Percentiles rank a stretch among this genome's conserved stretches.
These are phyloP conservation scores for Yponomeuta cagnagella DNA, from an alignment of 2,888 invertebrate species.

Conservation along the genomic window DNA sequence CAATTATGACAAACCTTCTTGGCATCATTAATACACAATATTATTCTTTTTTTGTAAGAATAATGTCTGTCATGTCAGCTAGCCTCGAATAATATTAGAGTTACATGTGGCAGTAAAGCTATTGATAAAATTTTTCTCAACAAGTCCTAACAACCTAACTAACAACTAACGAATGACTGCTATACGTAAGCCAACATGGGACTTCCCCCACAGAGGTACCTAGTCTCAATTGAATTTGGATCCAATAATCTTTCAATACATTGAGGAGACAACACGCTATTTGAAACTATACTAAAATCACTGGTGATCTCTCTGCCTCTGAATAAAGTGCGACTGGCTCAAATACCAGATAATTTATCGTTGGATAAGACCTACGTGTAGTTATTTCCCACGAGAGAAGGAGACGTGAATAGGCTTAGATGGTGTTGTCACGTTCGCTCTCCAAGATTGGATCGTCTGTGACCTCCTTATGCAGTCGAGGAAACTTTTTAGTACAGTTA, in stretches of 20 bases:
- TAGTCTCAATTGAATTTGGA: conserved; percentile 1
- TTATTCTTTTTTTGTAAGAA: too few relatives aligned
- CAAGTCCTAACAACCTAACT: too few relatives aligned
- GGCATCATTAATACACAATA: too few relatives aligned
- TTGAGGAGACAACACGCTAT: background rate
- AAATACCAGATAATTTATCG: background rate
- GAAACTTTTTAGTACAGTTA: too few relatives aligned
- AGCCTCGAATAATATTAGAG: too few relatives aligned
- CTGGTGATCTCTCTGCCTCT: background rate
- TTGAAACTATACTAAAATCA: background rate
- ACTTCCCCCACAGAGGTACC: background rate
- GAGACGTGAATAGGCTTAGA: background rate
- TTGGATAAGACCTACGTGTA: background rate
- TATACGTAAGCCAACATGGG: background rate
- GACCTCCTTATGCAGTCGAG: too few relatives aligned
- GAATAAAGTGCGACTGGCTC: background rate
- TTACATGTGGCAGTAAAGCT: too few relatives aligned
- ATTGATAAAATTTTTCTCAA: too few relatives aligned
- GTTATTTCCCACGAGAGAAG: background rate
- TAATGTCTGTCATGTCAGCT: too few relatives aligned
- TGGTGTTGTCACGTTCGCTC: background rate
- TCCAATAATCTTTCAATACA: background rate
- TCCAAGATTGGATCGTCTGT: background rate
- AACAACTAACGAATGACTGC: background rate
- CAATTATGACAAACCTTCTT: too few relatives aligned